phyloP scores from a whole-genome alignment of 2,888 invertebrate genomes.

The Seira ritae region DNA sequence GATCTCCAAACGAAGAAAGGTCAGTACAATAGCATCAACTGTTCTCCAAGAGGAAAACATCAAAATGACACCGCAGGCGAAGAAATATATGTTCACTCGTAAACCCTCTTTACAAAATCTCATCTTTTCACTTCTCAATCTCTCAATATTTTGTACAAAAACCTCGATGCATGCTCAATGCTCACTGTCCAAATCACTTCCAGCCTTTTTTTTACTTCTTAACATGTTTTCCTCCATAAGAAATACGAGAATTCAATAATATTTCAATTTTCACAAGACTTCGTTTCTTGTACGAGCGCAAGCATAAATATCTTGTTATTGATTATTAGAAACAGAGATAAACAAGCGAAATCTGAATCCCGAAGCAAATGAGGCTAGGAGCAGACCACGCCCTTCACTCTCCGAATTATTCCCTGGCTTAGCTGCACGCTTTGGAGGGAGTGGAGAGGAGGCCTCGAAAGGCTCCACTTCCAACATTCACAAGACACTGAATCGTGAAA shows the following conservation, averaged over 20 bases:
- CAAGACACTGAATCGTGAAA: constrained; percentile 71
- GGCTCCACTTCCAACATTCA: constrained; percentile 71
- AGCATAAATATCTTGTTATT: background rate
- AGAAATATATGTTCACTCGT: too few relatives aligned
- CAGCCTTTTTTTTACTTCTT: too few relatives aligned
- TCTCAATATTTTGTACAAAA: too few relatives aligned
- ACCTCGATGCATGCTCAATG: too few relatives aligned
- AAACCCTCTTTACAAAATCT: background rate
- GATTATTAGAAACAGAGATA: constrained; percentile 65
- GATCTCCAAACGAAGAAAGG: constrained; percentile 83
- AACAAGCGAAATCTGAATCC: constrained; percentile 71
- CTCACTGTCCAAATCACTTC: too few relatives aligned
- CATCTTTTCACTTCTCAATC: too few relatives aligned
- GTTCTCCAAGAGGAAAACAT: too few relatives aligned
- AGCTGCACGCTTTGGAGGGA: constrained; percentile 72
- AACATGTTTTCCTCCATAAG: too few relatives aligned
- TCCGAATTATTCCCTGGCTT: constrained; percentile 73
- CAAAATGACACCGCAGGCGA: too few relatives aligned
- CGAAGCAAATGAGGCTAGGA: constrained; percentile 68
- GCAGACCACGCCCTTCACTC: constrained; percentile 72
- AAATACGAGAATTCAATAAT: too few relatives aligned
- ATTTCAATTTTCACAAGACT: too few relatives aligned
- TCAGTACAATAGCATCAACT: constrained; percentile 33
- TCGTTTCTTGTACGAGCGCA: too few relatives aligned
- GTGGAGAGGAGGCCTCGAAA: constrained; percentile 68